Percentiles rank a stretch among this genome's conserved stretches.
Evolutionary conservation across 2,113 vertebrate species (phyloP).

Genomic region (Willisornis vidua): DNA sequence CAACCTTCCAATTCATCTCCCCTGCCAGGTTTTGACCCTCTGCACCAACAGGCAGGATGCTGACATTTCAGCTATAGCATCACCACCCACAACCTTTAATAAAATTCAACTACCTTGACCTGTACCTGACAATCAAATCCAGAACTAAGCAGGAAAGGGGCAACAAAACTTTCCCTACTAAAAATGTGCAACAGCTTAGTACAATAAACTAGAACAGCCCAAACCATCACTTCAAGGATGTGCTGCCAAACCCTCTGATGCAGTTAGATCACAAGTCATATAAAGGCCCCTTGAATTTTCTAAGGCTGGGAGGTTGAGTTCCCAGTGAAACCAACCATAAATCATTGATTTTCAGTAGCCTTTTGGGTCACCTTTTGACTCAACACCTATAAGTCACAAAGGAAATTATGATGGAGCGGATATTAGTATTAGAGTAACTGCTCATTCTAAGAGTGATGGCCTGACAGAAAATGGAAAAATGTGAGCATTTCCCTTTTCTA

Average conservation of each 20-base stretch:
- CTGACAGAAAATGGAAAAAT: constrained; percentile 13
- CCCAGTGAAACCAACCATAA: background rate
- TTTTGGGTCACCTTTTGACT: background rate
- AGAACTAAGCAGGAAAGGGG: background rate
- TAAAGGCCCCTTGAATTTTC: background rate
- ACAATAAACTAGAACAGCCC: background rate
- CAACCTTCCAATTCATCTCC: background rate
- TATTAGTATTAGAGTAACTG: background rate
- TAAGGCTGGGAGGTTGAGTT: background rate
- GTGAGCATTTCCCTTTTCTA: constrained; percentile 9
- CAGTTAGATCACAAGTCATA: background rate
- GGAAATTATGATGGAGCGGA: background rate
- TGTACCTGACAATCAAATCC: background rate
- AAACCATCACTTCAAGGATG: background rate
- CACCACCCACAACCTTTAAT: background rate
- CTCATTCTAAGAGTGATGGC: background rate
- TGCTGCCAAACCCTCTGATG: background rate
- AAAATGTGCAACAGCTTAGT: background rate
- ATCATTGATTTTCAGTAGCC: background rate
- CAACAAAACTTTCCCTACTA: background rate
- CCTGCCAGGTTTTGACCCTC: background rate
- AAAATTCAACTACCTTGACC: background rate
- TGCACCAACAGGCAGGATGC: background rate
- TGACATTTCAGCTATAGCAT: background rate
- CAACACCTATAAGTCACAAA: background rate